Evolutionary conservation across 2,113 vertebrate species (phyloP).

Genomic region (Casuarius casuarius): DNA sequence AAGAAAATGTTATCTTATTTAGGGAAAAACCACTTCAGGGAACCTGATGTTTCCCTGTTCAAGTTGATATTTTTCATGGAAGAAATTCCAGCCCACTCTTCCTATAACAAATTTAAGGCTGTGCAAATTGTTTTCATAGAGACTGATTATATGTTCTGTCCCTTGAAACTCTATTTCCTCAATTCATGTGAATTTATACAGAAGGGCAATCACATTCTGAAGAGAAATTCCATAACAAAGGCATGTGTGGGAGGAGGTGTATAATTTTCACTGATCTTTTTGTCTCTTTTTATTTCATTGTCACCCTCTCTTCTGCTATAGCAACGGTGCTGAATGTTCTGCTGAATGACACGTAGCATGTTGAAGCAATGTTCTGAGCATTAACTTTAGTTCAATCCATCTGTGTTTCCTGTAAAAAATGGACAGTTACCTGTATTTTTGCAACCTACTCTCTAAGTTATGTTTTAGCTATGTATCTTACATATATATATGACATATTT

Average conservation of each 20-base stretch:
- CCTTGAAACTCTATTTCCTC: background rate
- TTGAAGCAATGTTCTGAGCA: conserved; percentile 1
- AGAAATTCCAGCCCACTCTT: background rate
- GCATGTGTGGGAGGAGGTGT: background rate
- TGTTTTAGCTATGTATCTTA: background rate
- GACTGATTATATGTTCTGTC: background rate
- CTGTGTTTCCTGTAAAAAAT: background rate
- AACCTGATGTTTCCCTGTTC: background rate
- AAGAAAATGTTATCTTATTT: background rate
- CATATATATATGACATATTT: background rate
- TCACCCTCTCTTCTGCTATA: conserved; percentile 7
- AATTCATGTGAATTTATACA: background rate
- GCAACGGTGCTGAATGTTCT: background rate
- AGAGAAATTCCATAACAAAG: background rate
- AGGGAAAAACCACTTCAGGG: background rate
- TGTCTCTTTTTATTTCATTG: conserved; percentile 10
- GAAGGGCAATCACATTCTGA: background rate
- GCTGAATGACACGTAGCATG: background rate
- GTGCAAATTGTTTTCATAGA: background rate
- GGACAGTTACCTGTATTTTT: background rate
- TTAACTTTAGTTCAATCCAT: background rate
- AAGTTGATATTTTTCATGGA: background rate
- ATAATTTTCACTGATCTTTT: conserved; percentile 1
- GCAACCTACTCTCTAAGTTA: background rate
- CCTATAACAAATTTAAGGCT: background rate